Base-by-base conservation (phyloP, 2,888 invertebrate species). In the Lagria hirta region DNA sequence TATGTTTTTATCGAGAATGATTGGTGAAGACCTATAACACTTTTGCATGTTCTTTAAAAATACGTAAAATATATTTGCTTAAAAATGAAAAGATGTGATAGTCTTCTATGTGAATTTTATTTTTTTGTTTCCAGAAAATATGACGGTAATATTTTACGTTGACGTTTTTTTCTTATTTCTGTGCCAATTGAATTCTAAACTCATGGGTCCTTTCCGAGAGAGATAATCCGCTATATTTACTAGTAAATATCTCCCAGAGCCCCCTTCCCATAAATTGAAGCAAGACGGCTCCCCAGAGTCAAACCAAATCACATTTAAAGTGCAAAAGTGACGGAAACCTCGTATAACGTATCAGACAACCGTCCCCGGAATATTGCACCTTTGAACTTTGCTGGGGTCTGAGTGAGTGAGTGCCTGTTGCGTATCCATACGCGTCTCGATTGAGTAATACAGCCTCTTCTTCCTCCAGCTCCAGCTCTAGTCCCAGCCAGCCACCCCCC, bases 351-450 rank as follows among this genome's bases (percentile, higher is more conserved):
- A 40, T 30, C 40, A 26, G 24, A 17, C 23, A 18, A 3, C 14
- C 18, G 41, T 21, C 30, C 21, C 24, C 33, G 26, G 32, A 32
- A 42, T 42, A 42, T 43, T 22, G 35, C 43, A 43, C 37, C 37
- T 43, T 43, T 37, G 37, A 38, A 45, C 33, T 34, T 40, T 28
- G 29, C 17, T 20, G 13, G 16, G 27, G 43, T 23, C 18, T 20
- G 34, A 23, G 11, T n/a, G n/a, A n/a, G n/a, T n/a, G n/a, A n/a
- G 40, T 20, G 45, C 45, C 45, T 45, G 45, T 45, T 45, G 45
- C 45, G 44, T 44, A 10, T 20, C 21, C 34, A 44, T 34, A 21
- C 28, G 27, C 37, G 32, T 45, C 6, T 45, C 35, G 40, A 45
- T 45, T 45, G 35, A 45, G 35, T 45, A 29, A 45, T 38, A 33